Evolutionary conservation across 2,113 vertebrate species (phyloP), one percentile per base, ranked within the genome.

Genomic region (Lepisosteus osseus): DNA sequence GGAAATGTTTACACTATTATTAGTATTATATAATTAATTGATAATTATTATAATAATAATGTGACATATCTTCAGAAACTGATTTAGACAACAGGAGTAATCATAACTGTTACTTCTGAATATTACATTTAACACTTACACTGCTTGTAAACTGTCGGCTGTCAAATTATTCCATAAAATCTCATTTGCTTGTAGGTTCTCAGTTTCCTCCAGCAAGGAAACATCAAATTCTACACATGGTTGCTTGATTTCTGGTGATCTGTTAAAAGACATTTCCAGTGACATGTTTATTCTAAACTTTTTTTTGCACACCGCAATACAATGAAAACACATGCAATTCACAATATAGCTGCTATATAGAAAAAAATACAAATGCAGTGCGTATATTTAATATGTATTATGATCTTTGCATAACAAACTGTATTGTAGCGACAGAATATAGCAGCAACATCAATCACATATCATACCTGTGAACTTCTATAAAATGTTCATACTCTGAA

Each of bases 81-180:
- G 29, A 2, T 29, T 1, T 29, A 29, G 29, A 29, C 29, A 29
- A 29, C 29, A 29, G 29, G 29, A 29, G 29, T 29, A 29, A 29
- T 29, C 29, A 29, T 29, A 29, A 29, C 29, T 2, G 29, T 29
- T 29, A 29, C 29, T 29, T 29, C 29, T 29, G 29, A 29, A 29
- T 29, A 29, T 1, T 29, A 29, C 29, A 1, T 29, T 29, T 43
- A 14, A 68, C 57, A 93, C 95, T 95, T 89, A 98, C 96, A 87
- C 94, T 74, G 86, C 81, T 89, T 96, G 95, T 74, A 98, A 93
- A 87, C 87, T 94, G 78, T 98, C 96, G 54, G 94, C 95, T 1
- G 95, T 99, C 85, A 99, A 91, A 68, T 95, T 98, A 89, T 97
- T 99, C 97, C 97, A 99, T 83, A 96, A 93, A 70, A 98, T 97